Conservation (phyloP, 2,113 vertebrate genomes). For the Suncus etruscus region DNA sequence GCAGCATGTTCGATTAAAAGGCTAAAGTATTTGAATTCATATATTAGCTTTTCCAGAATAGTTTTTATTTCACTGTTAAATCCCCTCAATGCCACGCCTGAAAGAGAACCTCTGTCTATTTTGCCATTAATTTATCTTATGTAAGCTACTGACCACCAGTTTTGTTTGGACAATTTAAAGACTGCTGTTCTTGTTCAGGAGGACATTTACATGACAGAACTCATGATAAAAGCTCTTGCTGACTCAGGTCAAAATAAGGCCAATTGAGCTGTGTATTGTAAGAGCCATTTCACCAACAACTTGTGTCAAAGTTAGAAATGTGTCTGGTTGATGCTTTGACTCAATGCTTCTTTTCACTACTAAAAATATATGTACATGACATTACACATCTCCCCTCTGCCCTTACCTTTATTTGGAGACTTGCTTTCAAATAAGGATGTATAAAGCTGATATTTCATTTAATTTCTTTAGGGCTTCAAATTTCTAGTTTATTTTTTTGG, state of each 20-base stretch:
- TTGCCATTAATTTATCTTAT: slow-evolving; percentile 34
- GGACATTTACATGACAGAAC: slow-evolving; percentile 68
- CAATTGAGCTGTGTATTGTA: slow-evolving; percentile 59
- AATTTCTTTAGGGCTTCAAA: slow-evolving; percentile 57
- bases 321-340: slow-evolving; percentile 58
- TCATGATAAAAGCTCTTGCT: slow-evolving; percentile 55
- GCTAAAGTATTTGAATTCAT: slow-evolving; percentile 75
- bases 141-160: slow-evolving; percentile 48
- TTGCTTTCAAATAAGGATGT: slow-evolving; percentile 49
- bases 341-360: slow-evolving; percentile 61
- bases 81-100: slow-evolving; percentile 23
- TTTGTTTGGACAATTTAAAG: slow-evolving; percentile 47
- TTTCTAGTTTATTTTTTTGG: slow-evolving; percentile 18
- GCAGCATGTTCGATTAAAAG: slow-evolving; percentile 79
- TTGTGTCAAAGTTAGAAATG: slow-evolving; percentile 62
- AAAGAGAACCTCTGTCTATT: slow-evolving; percentile 56
- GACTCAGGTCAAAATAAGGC: slow-evolving; percentile 56
- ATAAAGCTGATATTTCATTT: slow-evolving; percentile 44
- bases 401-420: slow-evolving; percentile 67
- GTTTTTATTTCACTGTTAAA: slow-evolving; percentile 70
- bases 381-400: slow-evolving; percentile 40
- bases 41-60: slow-evolving; percentile 57
- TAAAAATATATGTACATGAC: slow-evolving; percentile 38
- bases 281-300: slow-evolving; percentile 54
- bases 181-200: slow-evolving; percentile 56